Conservation (phyloP, 2,888 invertebrate genomes). For the Entomobrya multifasciata region DNA sequence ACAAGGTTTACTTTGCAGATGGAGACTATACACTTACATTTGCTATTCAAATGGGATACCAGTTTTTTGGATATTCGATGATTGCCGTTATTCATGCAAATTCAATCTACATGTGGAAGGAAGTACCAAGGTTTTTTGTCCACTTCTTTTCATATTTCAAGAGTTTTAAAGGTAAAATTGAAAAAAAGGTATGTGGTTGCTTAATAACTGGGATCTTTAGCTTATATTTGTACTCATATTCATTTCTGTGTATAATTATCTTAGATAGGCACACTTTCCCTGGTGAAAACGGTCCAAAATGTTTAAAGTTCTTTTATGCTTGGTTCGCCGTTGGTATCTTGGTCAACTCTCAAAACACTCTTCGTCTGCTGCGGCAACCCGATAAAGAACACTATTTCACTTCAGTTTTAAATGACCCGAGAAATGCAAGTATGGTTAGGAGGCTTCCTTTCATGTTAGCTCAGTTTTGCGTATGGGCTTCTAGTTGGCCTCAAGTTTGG, state of each 20-base stretch:
- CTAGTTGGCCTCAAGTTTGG: conserved; percentile 27
- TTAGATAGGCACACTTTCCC: background rate
- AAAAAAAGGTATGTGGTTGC: too few species aligned
- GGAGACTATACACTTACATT: background rate
- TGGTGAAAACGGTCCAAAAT: conserved; percentile 27
- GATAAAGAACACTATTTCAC: conserved; percentile 47
- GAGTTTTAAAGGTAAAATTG: conserved; percentile 29
- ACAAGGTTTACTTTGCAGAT: background rate
- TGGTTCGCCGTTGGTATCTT: conserved; percentile 20
- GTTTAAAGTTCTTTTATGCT: conserved; percentile 14
- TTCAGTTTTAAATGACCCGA: background rate
- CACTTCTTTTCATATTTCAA: conserved; percentile 29
- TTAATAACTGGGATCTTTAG: background rate
- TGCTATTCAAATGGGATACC: conserved; percentile 32
- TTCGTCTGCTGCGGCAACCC: conserved; percentile 31
- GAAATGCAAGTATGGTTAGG: background rate
- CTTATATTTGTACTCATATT: too few species aligned
- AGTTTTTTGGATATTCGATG: conserved; percentile 24
- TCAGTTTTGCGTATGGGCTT: conserved; percentile 34
- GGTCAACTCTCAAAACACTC: conserved; percentile 47
- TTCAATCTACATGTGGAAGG: conserved; percentile 7
- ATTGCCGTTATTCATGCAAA: conserved; percentile 15
- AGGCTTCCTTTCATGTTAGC: background rate
- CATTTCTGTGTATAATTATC: too few species aligned
- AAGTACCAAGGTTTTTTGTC: conserved; percentile 15